Percentiles rank a stretch among this genome's conserved stretches.
Evolutionary conservation across 2,888 invertebrate genomes (phyloP).

Genomic region (Disparrhopalites patrizii): DNA sequence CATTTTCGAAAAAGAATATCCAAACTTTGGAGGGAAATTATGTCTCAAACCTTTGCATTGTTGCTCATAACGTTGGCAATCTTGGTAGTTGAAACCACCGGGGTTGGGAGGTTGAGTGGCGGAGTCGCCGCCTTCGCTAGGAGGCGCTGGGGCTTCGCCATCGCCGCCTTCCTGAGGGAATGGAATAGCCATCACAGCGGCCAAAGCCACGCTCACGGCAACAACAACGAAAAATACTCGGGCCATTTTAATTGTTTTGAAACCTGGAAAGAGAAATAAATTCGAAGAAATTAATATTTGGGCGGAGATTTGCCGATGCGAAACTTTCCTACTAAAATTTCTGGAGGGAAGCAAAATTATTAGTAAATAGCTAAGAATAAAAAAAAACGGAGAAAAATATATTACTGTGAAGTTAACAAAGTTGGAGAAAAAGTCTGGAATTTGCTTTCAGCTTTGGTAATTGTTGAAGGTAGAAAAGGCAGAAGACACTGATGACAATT

Average conservation of each 20-base stretch:
- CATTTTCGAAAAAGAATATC: not conserved
- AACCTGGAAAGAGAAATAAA: too few relatives aligned
- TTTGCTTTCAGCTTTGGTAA: too few relatives aligned
- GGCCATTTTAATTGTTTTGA: slow-evolving; percentile 34
- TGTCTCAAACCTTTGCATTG: slow-evolving; percentile 20
- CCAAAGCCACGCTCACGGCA: slow-evolving; percentile 16
- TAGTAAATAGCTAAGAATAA: too few relatives aligned
- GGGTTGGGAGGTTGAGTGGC: not conserved
- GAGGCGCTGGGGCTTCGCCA: slow-evolving; percentile 17
- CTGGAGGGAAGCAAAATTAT: too few relatives aligned
- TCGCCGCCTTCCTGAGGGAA: slow-evolving; percentile 16
- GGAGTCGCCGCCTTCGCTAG: not conserved
- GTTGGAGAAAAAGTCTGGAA: too few relatives aligned
- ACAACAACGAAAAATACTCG: slow-evolving; percentile 31
- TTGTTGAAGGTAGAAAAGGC: too few relatives aligned
- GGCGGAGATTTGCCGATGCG: too few relatives aligned
- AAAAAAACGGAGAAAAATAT: too few relatives aligned
- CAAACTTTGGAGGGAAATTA: not conserved
- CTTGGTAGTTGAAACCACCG: not conserved
- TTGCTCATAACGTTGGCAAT: slow-evolving; percentile 8
- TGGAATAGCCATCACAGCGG: not conserved
- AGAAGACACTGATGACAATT: too few relatives aligned
- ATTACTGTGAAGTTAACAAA: too few relatives aligned
- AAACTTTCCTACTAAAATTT: too few relatives aligned
- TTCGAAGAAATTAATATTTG: too few relatives aligned